Conservation (phyloP, 2,888 invertebrate genomes). For the Lissonota sp. region DNA sequence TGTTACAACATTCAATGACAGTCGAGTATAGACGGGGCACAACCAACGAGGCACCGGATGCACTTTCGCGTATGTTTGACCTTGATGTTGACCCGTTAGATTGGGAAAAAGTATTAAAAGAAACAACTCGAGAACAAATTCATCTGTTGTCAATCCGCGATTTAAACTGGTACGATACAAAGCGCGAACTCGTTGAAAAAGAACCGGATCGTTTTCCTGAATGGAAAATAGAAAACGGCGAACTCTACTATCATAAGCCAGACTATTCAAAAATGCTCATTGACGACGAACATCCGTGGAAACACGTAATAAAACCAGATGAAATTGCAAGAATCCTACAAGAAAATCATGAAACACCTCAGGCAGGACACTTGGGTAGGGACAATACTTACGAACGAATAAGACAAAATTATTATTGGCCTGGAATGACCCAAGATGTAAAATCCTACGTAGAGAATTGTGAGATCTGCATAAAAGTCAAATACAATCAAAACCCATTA, state of each 20-base stretch:
- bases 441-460: constrained; percentile 42
- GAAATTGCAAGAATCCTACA: constrained; percentile 13
- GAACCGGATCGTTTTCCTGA: constrained; percentile 43
- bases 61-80: constrained; percentile 52
- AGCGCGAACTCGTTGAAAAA: constrained; percentile 35
- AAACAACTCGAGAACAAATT: constrained; percentile 22
- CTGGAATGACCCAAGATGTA: constrained; percentile 39
- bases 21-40: constrained; percentile 21
- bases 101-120: constrained; percentile 53
- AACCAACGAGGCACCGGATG: constrained; percentile 51
- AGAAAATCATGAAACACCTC: constrained; percentile 35
- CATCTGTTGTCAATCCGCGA: constrained; percentile 17
- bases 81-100: constrained; percentile 52
- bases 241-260: constrained; percentile 35
- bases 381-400: constrained; percentile 39
- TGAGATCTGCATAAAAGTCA: constrained; percentile 36
- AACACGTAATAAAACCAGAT: constrained; percentile 44
- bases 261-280: constrained; percentile 26
- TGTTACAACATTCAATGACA: not conserved
- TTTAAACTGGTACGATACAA: constrained; percentile 53
- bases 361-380: constrained; percentile 49
- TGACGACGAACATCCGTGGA: constrained; percentile 58
- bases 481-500: constrained; percentile 41
- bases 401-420: constrained; percentile 26
- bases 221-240: constrained; percentile 50